Base-by-base conservation (phyloP, 2,797 vertebrate genomes). In the Catostomus latipinnis region DNA sequence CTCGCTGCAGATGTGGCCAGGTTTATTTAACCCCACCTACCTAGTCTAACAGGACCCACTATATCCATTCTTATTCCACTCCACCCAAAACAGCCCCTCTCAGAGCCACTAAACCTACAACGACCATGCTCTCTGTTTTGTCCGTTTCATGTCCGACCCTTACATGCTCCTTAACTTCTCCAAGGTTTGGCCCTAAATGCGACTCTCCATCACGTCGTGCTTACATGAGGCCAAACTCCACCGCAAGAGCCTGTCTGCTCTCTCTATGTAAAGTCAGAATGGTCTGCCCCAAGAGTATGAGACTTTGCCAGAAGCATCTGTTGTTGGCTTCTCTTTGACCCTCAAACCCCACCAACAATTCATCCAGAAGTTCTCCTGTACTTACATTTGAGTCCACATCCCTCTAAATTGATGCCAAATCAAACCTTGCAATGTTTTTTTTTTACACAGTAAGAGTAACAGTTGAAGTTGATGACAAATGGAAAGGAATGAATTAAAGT, bases 21-120 rank as follows among this genome's bases (percentile, higher is more conserved):
- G 77, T 88, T 88, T 81, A 87, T 81, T 87, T 86, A 87, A 84
- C 4, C 68, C 80, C 86, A 82, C 88, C 90, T 87, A 89, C 86
- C 84, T 86, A 88, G 85, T 87, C 78, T 61, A 82, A 83, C 82
- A 83, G 7, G 63, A 87, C 82, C 78, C 34, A 74, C 82, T 83
- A 83, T 86, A 81, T 82, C 58, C 65, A 76, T 48, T 81, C 62
- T 43, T 67, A 65, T 76, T 60, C 71, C 62, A 80, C 83, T 83
- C 80, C 74, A 66, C 60, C 76, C 74, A 54, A 50, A 74, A 78
- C 16, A 43, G 9, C 62, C 46, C 53, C 48, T 22, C 68, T 80
- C n/a, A 46, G 34, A 63, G 52, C 73, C 11, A 61, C 67, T 52
- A 10, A 71, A 53, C 22, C 71, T 77, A 34, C 48, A 22, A 66